Evolutionary conservation across 2,113 vertebrate genomes (phyloP).

Genomic region (Notiomystis cincta): DNA sequence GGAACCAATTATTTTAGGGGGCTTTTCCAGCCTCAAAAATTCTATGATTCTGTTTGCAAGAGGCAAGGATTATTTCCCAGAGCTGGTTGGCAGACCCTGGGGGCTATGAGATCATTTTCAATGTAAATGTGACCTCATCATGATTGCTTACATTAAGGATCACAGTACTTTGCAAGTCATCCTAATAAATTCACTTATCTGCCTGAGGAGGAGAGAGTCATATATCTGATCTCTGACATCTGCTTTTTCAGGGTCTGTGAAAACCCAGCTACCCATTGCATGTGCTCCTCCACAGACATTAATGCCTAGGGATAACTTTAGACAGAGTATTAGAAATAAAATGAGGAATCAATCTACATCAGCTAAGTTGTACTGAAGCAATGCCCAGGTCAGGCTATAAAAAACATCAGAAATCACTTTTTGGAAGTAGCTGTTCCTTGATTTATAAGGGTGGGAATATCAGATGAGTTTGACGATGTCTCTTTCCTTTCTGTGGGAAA

Average conservation of each 20-base stretch:
- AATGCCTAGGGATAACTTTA: accelerated
- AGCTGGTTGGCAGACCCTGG: neutral
- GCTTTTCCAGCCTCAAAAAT: neutral
- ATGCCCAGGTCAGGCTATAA: neutral
- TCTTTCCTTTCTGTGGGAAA: neutral
- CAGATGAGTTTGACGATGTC: no score
- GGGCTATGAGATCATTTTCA: conserved; percentile 19
- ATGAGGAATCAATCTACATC: no score
- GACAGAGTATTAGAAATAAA: neutral
- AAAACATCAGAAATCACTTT: neutral
- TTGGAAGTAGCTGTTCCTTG: neutral
- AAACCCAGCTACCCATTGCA: neutral
- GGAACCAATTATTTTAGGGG: accelerated
- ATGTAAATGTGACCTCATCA: conserved; percentile 35
- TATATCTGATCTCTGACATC: neutral
- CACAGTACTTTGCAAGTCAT: conserved; percentile 20
- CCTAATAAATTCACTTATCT: conserved; percentile 30
- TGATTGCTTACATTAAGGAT: neutral
- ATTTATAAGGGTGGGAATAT: neutral
- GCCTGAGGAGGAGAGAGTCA: neutral
- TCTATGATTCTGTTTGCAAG: neutral
- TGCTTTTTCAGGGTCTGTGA: neutral
- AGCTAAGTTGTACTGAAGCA: neutral
- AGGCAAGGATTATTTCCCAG: neutral
- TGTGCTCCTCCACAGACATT: accelerated